phyloP scores from a whole-genome alignment of 2,888 invertebrate genomes.

The Mimumesa dahlbomi region DNA sequence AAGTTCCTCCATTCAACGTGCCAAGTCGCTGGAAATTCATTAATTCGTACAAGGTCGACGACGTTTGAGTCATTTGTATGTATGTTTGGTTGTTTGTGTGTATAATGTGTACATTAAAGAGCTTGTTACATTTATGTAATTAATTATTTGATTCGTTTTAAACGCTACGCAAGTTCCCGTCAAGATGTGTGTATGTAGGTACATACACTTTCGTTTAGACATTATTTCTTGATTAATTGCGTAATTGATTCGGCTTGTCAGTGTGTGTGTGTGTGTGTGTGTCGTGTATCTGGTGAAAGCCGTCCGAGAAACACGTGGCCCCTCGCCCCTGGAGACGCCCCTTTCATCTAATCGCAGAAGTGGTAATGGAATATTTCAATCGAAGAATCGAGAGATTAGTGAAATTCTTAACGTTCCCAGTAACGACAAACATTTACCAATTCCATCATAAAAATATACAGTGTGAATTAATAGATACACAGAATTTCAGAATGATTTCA shows the following conservation, averaged over 20 bases:
- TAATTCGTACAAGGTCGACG: conserved; percentile 47
- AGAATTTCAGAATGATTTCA: too few relatives aligned
- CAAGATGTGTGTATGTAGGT: too few relatives aligned
- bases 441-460: too few relatives aligned
- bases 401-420: conserved; percentile 15
- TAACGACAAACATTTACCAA: too few relatives aligned
- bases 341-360: conserved; percentile 70
- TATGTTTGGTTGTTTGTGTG: neutral
- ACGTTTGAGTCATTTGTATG: too few relatives aligned
- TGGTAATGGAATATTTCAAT: conserved; percentile 58
- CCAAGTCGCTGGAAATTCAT: conserved; percentile 63
- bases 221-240: too few relatives aligned
- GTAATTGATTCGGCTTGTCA: conserved; percentile 3
- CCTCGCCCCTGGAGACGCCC: conserved; percentile 75
- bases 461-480: too few relatives aligned
- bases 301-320: conserved; percentile 75
- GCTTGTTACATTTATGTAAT: too few relatives aligned
- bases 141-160: too few relatives aligned
- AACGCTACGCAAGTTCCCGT: too few relatives aligned
- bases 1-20: conserved; percentile 53
- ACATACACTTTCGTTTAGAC: too few relatives aligned
- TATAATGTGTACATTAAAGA: too few relatives aligned
- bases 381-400: conserved; percentile 20
- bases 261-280: conserved; percentile 47
- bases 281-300: conserved; percentile 65